A percentile compares a stretch with the other conserved stretches of the same genome.
Conservation (phyloP, 2,113 vertebrate species). For the Poeciliopsis prolifica region DNA sequence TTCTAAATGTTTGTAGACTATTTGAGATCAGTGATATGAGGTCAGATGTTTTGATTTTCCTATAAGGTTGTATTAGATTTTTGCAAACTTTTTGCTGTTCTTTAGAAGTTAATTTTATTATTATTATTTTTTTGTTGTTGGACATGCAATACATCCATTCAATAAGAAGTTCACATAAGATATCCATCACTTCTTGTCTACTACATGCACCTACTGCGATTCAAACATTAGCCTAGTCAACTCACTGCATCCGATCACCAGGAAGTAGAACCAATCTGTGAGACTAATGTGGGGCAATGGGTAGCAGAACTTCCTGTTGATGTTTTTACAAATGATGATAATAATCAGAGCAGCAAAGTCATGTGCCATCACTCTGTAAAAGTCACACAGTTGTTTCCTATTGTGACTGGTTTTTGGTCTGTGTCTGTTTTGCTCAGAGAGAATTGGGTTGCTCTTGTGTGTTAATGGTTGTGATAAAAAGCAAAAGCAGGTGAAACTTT, state of each 20-base stretch:
- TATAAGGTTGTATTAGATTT: neutral
- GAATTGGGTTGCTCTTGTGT: neutral
- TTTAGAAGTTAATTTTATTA: too few species aligned
- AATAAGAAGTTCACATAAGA: neutral
- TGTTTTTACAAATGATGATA: slow-evolving; percentile 14
- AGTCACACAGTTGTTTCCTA: neutral
- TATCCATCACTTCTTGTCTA: neutral
- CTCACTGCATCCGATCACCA: slow-evolving; percentile 34
- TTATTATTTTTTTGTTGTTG: too few species aligned
- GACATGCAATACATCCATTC: neutral
- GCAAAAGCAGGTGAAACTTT: neutral
- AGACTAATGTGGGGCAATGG: slow-evolving; percentile 35
- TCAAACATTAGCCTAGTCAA: slow-evolving; percentile 8
- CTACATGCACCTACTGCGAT: slow-evolving; percentile 5
- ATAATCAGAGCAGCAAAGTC: slow-evolving; percentile 23
- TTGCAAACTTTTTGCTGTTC: neutral
- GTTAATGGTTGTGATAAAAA: neutral
- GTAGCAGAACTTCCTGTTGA: slow-evolving; percentile 54
- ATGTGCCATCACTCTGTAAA: slow-evolving; percentile 17
- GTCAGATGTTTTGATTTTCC: too few species aligned
- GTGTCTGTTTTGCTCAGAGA: neutral
- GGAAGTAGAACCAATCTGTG: slow-evolving; percentile 32
- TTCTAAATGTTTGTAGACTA: neutral
- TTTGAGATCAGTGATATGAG: neutral
- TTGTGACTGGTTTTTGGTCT: neutral